Conservation (phyloP, 2,888 invertebrate genomes). For the Agrochola circellaris region DNA sequence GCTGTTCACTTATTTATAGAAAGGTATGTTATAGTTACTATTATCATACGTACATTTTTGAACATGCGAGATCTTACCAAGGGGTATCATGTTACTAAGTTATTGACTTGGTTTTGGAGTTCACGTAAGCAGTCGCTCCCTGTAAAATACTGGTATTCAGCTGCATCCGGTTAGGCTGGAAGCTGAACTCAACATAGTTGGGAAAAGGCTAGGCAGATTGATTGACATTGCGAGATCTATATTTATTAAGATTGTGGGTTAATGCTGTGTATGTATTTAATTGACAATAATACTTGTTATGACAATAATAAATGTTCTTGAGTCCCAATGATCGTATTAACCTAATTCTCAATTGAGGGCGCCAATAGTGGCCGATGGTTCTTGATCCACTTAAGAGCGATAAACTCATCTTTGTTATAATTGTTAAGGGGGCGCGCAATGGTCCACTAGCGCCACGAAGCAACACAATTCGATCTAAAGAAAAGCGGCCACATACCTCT, state of each 20-base stretch:
- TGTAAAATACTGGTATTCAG: neutral
- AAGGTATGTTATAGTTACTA: slow-evolving; percentile 88
- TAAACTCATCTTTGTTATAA: neutral
- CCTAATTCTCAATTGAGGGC: neutral
- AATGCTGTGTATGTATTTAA: neutral
- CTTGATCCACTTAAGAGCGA: neutral
- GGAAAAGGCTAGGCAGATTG: neutral
- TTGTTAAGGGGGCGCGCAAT: too few relatives aligned
- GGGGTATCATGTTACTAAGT: neutral
- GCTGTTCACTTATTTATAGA: slow-evolving; percentile 95
- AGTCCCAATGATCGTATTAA: neutral
- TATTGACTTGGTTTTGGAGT: neutral
- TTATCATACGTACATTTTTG: too few relatives aligned
- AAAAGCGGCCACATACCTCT: too few relatives aligned
- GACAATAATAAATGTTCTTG: neutral
- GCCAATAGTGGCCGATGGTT: neutral
- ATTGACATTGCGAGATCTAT: neutral
- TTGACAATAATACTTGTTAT: neutral
- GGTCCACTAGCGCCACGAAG: too few relatives aligned
- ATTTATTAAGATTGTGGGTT: neutral
- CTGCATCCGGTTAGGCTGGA: neutral
- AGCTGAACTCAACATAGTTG: neutral
- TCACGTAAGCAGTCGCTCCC: neutral
- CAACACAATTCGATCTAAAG: too few relatives aligned
- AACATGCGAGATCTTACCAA: neutral